Conservation (phyloP, 2,113 vertebrate species). For the Malurus melanocephalus region DNA sequence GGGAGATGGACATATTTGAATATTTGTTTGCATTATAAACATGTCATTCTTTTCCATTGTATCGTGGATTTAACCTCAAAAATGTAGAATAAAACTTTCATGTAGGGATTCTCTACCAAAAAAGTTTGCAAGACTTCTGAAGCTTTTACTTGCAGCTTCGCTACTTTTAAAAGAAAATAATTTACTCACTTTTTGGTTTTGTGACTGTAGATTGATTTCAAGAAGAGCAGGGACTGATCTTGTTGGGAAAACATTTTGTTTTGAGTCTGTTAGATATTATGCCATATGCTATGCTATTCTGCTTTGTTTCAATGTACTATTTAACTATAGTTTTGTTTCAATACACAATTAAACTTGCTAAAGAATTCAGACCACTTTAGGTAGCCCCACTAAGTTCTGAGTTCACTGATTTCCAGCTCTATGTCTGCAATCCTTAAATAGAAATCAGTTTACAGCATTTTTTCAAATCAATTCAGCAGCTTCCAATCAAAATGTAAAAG, state of each 20-base stretch:
- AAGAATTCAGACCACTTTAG: background rate
- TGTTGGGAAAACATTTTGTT: background rate
- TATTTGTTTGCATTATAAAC: background rate
- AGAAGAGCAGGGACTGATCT: background rate
- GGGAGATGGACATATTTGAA: background rate
- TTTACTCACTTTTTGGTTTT: background rate
- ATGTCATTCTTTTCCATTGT: background rate
- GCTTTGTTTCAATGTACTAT: too few relatives aligned
- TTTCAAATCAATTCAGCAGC: background rate
- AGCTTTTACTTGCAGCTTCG: background rate
- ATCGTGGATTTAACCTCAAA: background rate
- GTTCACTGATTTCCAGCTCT: background rate
- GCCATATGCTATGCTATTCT: too few relatives aligned
- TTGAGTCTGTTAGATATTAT: too few relatives aligned
- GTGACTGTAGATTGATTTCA: background rate
- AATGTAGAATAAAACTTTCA: background rate
- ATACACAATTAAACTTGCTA: background rate
- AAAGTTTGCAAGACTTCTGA: background rate
- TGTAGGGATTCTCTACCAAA: background rate
- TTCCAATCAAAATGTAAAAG: background rate
- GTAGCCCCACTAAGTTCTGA: background rate
- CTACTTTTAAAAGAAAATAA: background rate
- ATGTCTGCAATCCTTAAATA: background rate
- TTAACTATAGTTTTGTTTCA: background rate
- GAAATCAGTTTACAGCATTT: background rate